Evolutionary conservation across 2,113 vertebrate species (phyloP).

Genomic region (cattle (Bos taurus)): ARS-UCD2.0 NC_037340.1:61917501-61918000

Average conservation of each 20-base stretch:
- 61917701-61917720: neutral
- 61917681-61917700: neutral
- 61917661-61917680: neutral
- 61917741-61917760: neutral
- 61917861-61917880: neutral
- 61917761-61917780: neutral
- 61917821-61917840: neutral
- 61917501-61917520: neutral
- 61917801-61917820: no score
- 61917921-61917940: neutral
- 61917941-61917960: neutral
- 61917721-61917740: neutral
- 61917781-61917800: neutral
- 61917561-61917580: neutral
- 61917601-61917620: neutral
- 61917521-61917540: neutral
- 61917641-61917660: neutral
- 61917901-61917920: neutral
- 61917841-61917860: neutral
- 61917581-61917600: neutral
- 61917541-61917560: neutral
- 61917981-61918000: neutral
- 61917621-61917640: neutral
- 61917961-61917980: neutral
- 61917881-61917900: neutral